Conservation (phyloP, 2,113 vertebrate genomes). For the Cebidichthys violaceus region DNA sequence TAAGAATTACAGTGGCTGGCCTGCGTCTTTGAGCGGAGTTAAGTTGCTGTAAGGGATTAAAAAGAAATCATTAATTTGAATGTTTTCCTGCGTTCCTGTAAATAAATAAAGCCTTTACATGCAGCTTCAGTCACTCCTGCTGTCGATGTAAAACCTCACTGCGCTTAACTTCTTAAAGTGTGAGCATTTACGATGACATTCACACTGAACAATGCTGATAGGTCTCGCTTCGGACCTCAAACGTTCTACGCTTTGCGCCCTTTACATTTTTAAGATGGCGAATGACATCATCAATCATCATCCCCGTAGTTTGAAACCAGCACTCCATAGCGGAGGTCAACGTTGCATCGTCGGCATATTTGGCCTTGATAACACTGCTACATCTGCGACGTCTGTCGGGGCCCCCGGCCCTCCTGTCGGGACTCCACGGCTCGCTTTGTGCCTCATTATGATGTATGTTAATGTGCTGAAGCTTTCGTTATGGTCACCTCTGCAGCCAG, state of each 20-base stretch:
- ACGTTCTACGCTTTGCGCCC: constrained; percentile 37
- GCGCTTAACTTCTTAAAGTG: constrained; percentile 54
- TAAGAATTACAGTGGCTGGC: constrained; percentile 12
- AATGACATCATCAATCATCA: constrained; percentile 4
- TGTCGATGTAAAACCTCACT: constrained; percentile 53
- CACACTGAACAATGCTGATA: constrained; percentile 25
- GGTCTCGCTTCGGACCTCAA: neutral
- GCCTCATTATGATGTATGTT: constrained; percentile 48
- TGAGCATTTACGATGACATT: constrained; percentile 9
- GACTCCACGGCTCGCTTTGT: constrained; percentile 31
- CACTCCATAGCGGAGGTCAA: constrained; percentile 22
- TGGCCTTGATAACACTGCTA: constrained; percentile 27
- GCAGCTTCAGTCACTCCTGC: constrained; percentile 38
- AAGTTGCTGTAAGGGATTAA: constrained; percentile 18
- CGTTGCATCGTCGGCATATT: neutral
- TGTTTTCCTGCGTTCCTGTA: constrained; percentile 56
- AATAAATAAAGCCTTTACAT: constrained; percentile 57
- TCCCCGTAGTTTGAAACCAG: constrained; percentile 29
- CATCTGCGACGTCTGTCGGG: neutral
- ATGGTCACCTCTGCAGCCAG: neutral
- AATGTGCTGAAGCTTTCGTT: neutral
- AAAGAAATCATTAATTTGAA: accelerated
- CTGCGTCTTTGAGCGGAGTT: constrained; percentile 29
- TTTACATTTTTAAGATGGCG: constrained; percentile 4
- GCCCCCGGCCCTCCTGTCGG: neutral